Conservation (phyloP, 2,113 vertebrate species). For the Trematocara nigrifrons region DNA sequence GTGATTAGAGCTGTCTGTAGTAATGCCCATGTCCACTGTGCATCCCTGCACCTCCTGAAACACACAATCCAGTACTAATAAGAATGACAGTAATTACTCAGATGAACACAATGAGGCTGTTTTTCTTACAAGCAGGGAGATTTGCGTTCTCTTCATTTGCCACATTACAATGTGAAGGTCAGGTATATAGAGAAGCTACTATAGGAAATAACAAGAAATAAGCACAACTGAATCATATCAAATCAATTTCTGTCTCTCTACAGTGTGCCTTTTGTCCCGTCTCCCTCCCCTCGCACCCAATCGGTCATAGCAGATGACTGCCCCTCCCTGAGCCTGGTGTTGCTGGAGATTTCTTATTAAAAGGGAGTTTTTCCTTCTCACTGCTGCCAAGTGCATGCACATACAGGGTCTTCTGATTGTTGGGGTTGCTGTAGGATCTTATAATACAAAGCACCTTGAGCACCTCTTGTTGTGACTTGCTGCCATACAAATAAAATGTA, state of each 20-base stretch:
- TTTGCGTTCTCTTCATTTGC: neutral
- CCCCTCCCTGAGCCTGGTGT: neutral
- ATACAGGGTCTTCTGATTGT: neutral
- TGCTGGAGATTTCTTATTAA: neutral
- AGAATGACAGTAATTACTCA: neutral
- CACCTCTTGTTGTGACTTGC: neutral
- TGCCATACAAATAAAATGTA: neutral
- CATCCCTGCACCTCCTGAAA: constrained; percentile 91
- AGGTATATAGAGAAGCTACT: neutral
- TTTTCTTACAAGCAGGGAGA: neutral
- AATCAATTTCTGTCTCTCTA: neutral
- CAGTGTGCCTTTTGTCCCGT: neutral
- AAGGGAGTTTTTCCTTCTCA: neutral
- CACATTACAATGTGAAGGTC: neutral
- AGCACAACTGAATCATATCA: neutral
- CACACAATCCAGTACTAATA: neutral
- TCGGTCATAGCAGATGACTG: rapidly evolving
- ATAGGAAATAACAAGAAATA: neutral
- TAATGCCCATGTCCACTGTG: constrained; percentile 88
- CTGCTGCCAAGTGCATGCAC: neutral
- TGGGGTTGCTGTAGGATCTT: neutral
- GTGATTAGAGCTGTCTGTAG: constrained; percentile 89
- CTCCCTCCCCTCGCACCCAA: neutral
- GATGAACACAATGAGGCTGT: neutral
- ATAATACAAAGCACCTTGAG: neutral